Evolutionary conservation across 2,113 vertebrate species (phyloP).

Genomic region (Coreoperca whiteheadi): DNA sequence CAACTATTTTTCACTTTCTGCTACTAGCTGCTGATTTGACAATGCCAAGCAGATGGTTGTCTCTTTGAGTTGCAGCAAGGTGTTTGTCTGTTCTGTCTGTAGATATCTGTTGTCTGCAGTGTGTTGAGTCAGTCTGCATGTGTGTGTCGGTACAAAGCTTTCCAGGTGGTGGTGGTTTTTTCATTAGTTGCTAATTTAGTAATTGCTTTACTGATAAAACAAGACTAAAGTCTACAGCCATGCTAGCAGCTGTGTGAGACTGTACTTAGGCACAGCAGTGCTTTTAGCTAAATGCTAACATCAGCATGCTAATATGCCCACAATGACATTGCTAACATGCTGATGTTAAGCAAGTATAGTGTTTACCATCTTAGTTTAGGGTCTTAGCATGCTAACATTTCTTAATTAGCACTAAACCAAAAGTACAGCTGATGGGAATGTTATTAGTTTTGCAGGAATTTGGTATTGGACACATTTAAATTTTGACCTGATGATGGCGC

Average conservation of each 20-base stretch:
- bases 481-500: neutral
- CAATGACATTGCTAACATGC: neutral
- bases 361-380: neutral
- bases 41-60: slow-evolving; percentile 46
- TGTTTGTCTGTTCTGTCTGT: slow-evolving; percentile 69
- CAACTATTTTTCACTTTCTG: neutral
- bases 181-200: neutral
- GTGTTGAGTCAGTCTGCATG: slow-evolving; percentile 67
- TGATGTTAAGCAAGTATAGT: neutral
- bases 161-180: slow-evolving; percentile 70
- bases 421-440: neutral
- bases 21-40: neutral
- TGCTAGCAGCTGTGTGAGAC: neutral
- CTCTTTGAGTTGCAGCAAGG: slow-evolving; percentile 62
- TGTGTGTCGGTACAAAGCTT: slow-evolving; percentile 49
- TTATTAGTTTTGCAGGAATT: neutral
- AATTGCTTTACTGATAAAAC: neutral
- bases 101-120: slow-evolving; percentile 37
- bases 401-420: neutral
- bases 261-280: neutral
- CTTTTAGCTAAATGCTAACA: slow-evolving; percentile 3
- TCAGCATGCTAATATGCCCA: neutral
- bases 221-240: neutral
- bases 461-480: neutral
- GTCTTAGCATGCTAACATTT: slow-evolving; percentile 1